A percentile compares a stretch with the other conserved stretches of the same genome.
Conservation (phyloP, 2,113 vertebrate genomes). For the Phalacrocorax carbo region DNA sequence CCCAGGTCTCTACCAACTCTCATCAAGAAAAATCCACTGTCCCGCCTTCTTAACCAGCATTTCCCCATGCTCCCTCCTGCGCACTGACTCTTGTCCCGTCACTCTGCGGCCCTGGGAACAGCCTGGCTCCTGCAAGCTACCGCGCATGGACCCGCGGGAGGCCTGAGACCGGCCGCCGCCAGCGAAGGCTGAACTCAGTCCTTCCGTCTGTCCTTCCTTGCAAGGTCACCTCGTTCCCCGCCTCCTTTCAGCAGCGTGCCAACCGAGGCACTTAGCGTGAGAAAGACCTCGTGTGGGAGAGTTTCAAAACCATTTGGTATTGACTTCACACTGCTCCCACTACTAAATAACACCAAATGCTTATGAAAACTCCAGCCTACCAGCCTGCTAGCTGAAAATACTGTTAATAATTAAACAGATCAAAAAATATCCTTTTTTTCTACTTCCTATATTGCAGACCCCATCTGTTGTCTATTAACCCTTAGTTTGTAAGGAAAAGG, state of each 20-base stretch:
- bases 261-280: background rate
- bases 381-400: background rate
- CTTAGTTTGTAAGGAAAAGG: background rate
- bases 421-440: background rate
- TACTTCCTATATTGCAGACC: background rate
- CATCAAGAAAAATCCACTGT: background rate
- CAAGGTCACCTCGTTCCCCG: background rate
- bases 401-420: background rate
- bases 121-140: background rate
- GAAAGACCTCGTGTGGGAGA: background rate
- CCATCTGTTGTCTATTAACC: background rate
- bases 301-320: background rate
- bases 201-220: background rate
- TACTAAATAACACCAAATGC: background rate
- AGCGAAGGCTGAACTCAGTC: background rate
- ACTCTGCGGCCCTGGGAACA: accelerated
- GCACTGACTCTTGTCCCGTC: accelerated
- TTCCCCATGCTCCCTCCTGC: background rate
- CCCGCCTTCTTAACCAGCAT: background rate
- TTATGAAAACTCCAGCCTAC: background rate
- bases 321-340: background rate
- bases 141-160: accelerated
- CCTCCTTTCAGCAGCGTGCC: background rate
- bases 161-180: accelerated
- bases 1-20: background rate